These are phyloP conservation scores for Chelon auratus DNA, from an alignment of 2,797 vertebrate species.

Conservation along the genomic window DNA sequence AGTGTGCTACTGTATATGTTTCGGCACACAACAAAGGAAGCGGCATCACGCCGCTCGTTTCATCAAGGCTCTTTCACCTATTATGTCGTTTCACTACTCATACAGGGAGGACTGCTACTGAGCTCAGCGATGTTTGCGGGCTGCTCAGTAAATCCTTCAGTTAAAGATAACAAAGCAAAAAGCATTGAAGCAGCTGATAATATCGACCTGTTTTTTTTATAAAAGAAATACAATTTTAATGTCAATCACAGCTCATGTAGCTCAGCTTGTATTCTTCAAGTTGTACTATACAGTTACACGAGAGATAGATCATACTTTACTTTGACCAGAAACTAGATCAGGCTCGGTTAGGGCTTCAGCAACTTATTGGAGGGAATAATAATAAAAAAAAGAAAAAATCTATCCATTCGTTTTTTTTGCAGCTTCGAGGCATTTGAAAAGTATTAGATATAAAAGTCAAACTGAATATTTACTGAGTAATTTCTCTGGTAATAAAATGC, in stretches of 20 bases:
- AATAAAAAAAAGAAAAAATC: not conserved
- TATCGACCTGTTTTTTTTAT: constrained; percentile 8
- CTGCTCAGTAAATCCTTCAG: constrained; percentile 32
- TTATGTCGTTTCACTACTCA: constrained; percentile 25
- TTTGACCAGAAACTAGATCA: constrained; percentile 35
- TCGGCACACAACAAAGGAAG: constrained; percentile 17
- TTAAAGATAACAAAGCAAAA: not conserved
- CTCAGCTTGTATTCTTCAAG: not conserved
- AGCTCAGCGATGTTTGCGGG: constrained; percentile 13
- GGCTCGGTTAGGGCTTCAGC: constrained; percentile 8
- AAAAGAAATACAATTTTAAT: constrained; percentile 10
- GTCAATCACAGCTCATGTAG: constrained; percentile 7
- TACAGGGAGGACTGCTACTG: constrained; percentile 7
- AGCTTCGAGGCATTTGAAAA: constrained; percentile 39
- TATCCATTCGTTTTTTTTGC: constrained; percentile 32
- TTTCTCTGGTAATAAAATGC: constrained; percentile 52
- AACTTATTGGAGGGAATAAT: constrained; percentile 9
- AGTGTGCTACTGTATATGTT: constrained; percentile 4
- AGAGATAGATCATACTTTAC: constrained; percentile 9
- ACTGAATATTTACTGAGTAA: constrained; percentile 49
- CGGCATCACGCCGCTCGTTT: constrained; percentile 6
- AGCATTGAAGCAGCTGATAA: constrained; percentile 9
- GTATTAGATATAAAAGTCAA: constrained; percentile 57
- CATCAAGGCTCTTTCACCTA: constrained; percentile 31
- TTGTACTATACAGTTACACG: not conserved